A percentile compares a stretch with the other conserved stretches of the same genome.
These are phyloP conservation scores for Eptatretus burgeri DNA, from an alignment of 2,113 vertebrate genomes.

Conservation along the genomic window DNA sequence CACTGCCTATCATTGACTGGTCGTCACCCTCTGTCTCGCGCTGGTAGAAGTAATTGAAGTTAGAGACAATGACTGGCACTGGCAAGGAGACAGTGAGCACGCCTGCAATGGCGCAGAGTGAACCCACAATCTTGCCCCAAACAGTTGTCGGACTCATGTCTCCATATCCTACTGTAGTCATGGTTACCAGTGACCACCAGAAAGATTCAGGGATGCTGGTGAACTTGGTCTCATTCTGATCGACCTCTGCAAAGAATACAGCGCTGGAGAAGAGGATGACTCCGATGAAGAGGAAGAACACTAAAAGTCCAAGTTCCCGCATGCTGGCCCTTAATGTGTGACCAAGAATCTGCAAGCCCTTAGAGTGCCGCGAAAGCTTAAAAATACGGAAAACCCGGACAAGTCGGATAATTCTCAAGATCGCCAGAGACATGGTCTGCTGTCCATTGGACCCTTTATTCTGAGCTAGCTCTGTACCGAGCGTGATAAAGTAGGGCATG, in stretches of 20 bases:
- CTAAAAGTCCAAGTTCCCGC: slow-evolving; percentile 78
- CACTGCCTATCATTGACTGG: slow-evolving; percentile 39
- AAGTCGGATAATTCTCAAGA: slow-evolving; percentile 77
- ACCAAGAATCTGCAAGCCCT: slow-evolving; percentile 89
- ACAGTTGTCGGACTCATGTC: slow-evolving; percentile 99
- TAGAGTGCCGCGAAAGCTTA: slow-evolving; percentile 86
- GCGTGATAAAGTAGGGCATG: slow-evolving; percentile 96
- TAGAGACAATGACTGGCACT: slow-evolving; percentile 95
- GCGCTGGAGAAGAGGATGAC: slow-evolving; percentile 96
- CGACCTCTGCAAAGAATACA: slow-evolving; percentile 85
- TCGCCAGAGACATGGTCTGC: slow-evolving; percentile 73
- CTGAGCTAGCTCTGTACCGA: slow-evolving; percentile 79
- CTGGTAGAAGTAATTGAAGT: slow-evolving; percentile 99
- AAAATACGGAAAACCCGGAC: slow-evolving; percentile 93
- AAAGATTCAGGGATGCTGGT: slow-evolving; percentile 95
- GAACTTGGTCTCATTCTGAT: slow-evolving; percentile 74
- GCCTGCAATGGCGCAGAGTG: slow-evolving; percentile 82
- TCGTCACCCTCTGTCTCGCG: slow-evolving; percentile 84
- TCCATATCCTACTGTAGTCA: slow-evolving; percentile 95
- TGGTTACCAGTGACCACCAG: slow-evolving; percentile 98
- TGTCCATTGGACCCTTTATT: slow-evolving; percentile 19
- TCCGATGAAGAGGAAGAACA: slow-evolving; percentile 91
- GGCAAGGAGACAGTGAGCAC: slow-evolving; percentile 91
- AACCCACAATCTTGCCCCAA: slow-evolving; percentile 89
- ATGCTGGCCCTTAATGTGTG: slow-evolving; percentile 86